Evolutionary conservation across 2,113 vertebrate genomes (phyloP), one percentile per base, ranked within the genome.

Genomic region (Corythaixoides concolor): DNA sequence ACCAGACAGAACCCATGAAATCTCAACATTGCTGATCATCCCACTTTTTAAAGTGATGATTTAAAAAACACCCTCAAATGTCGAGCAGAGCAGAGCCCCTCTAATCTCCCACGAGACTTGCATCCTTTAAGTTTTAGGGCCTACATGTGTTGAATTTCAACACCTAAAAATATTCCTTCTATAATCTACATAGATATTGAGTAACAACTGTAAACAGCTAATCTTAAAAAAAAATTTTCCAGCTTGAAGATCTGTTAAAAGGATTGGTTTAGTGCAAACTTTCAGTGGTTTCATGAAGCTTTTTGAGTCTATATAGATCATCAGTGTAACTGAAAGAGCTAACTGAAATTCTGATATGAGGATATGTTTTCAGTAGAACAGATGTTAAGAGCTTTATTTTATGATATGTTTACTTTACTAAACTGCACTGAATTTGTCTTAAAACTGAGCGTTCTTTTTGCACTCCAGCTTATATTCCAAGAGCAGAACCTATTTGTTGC

Each of bases 351-450:
- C 69, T 93, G 85, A 77, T 66, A 64, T 22, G 18, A 56, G 76
- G 24, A 39, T 91, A 45, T 43, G 23, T 43, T 85, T 88, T 81
- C 88, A 47, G 66, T 80, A 58, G 30, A 93, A 75, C 45, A 88
- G 72, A 85, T 73, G 30, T 94, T 77, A 95, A 82, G 9, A 90
- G 13, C 6, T 70, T 62, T 88, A 52, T 75, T 88, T 95, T 80
- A 56, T 58, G 89, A 39, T 22, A 68, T 55, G 33, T 88, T 95
- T 96, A 52, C n/a, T 91, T 82, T 83, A 70, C 20, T 85, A 84
- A 96, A 72, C 14, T 13, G 41, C 41, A 45, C 5, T 8, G 10
- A 74, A n/a, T 70, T 90, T 89, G 5, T 8, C 35, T 81, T 32
- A 68, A 70, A 90, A 68, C 27, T 8, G n/a, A 77, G 37, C 63